Conservation (phyloP, 2,113 vertebrate genomes). For the Perccottus glenii region DNA sequence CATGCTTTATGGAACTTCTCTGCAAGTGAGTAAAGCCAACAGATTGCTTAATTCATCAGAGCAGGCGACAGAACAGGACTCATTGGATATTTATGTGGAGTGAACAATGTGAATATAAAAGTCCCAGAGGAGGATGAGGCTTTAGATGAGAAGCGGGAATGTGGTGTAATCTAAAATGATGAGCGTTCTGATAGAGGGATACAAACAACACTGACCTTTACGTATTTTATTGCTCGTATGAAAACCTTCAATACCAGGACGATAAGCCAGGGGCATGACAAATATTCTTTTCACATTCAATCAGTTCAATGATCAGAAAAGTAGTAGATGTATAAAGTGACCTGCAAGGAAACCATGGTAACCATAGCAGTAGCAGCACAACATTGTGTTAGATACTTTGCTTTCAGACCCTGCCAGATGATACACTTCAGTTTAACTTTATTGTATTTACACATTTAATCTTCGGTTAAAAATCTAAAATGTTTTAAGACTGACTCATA, state of each 20-base stretch:
- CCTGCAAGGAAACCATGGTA: not conserved
- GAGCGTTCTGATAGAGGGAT: not conserved
- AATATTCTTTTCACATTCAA: not conserved
- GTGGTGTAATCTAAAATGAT: not conserved
- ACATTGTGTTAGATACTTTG: too few species aligned
- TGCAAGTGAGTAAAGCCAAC: not conserved
- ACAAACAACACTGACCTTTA: slow-evolving; percentile 13
- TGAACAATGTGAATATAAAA: slow-evolving; percentile 11
- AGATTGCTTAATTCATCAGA: slow-evolving; percentile 7
- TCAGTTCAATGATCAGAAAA: not conserved
- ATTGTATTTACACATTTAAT: too few species aligned
- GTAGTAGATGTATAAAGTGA: not conserved
- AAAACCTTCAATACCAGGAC: not conserved
- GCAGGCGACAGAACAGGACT: not conserved
- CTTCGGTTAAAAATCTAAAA: not conserved
- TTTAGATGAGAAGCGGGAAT: not conserved
- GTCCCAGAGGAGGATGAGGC: slow-evolving; percentile 1
- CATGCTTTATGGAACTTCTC: slow-evolving; percentile 16
- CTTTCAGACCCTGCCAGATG: too few species aligned
- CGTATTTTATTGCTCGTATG: slow-evolving; percentile 6
- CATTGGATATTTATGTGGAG: slow-evolving; percentile 40
- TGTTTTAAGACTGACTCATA: not conserved
- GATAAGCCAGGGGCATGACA: not conserved
- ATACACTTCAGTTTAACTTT: too few species aligned
- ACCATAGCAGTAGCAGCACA: not conserved